Evolutionary conservation across 1,140 invertebrate genomes (phyloP), one percentile per base, ranked within the genome.

Genomic region (Procambarus virginalis): DNA sequence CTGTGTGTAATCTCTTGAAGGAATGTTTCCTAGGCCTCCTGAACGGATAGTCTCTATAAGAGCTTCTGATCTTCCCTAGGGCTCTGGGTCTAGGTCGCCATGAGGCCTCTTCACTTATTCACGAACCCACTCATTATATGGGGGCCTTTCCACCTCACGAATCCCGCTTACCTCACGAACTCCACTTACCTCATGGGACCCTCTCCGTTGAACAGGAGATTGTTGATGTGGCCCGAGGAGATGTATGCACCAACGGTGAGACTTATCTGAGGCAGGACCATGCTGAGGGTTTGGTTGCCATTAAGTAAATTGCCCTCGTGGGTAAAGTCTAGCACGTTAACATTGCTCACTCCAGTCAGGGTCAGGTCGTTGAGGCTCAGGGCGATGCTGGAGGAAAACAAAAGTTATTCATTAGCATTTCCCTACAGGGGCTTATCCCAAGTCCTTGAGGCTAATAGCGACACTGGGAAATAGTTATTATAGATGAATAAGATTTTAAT

Each of bases 181-280:
- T 14, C 3, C 8, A 73, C 51, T 84, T 51, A 86, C 84, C 76
- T 77, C 84, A 86, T 78, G 12, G 84, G 84, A 20, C 84, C 84
- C 20, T 86, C 75, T 46, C 84, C 84, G 46, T 86, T 86, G 75
- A 86, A 86, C 2, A 75, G 84, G 2, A 86, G 55, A 60, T 58
- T 86, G 75, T 58, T 22, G 51, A 77, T 34, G 49, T 86, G 70
- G n/a, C 84, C 84, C 12, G 2, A 58, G 20, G 84, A 75, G 5
- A 46, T 51, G 34, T 86, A 86, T n/a, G 12, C 17, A 4, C 84
- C 84, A 45, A 86, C 34, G 10, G 55, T 14, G 9, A 86, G 73
- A 46, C 34, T 58, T 3, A 86, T 55, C 14, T 76, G 17, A 2
- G 79, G 79, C 17, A 81, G 51, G 20, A 55, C 51, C 4, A 60